phyloP scores from a whole-genome alignment of 2,888 invertebrate species.

The Encarsia formosa region DNA sequence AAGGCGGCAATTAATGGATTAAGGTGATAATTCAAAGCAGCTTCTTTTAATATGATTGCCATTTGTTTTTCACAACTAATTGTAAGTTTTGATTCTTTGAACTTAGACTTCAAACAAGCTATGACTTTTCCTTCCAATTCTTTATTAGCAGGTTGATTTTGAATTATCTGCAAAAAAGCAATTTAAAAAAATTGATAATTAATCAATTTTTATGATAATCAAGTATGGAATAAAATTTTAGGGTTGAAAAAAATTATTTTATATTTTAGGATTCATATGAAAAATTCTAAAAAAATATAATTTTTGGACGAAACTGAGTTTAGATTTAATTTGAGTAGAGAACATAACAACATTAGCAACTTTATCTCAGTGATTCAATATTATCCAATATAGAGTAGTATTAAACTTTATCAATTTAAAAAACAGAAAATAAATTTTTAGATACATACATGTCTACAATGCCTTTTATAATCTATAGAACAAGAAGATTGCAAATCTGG shows the following conservation, averaged over 20 bases:
- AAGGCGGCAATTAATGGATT: constrained; percentile 82
- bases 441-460: constrained; percentile 60
- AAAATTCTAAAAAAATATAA: too few relatives aligned
- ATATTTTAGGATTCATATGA: too few relatives aligned
- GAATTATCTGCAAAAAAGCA: constrained; percentile 32
- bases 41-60: constrained; percentile 75
- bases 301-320: too few relatives aligned
- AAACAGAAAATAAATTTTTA: too few relatives aligned
- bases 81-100: constrained; percentile 70
- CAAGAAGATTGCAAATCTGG: constrained; percentile 79
- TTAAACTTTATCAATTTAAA: constrained; percentile 48
- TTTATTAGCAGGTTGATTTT: constrained; percentile 54
- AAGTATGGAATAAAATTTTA: too few relatives aligned
- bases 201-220: too few relatives aligned
- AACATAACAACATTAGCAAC: too few relatives aligned
- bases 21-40: constrained; percentile 85
- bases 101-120: constrained; percentile 77
- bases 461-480: constrained; percentile 73
- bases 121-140: constrained; percentile 81
- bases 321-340: too few relatives aligned
- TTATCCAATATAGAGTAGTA: constrained; percentile 52
- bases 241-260: too few relatives aligned
- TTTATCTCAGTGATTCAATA: too few relatives aligned
- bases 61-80: constrained; percentile 79
- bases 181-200: too few relatives aligned